Evolutionary conservation across 2,113 vertebrate genomes (phyloP).

Genomic region (Bubalus kerabau): DNA sequence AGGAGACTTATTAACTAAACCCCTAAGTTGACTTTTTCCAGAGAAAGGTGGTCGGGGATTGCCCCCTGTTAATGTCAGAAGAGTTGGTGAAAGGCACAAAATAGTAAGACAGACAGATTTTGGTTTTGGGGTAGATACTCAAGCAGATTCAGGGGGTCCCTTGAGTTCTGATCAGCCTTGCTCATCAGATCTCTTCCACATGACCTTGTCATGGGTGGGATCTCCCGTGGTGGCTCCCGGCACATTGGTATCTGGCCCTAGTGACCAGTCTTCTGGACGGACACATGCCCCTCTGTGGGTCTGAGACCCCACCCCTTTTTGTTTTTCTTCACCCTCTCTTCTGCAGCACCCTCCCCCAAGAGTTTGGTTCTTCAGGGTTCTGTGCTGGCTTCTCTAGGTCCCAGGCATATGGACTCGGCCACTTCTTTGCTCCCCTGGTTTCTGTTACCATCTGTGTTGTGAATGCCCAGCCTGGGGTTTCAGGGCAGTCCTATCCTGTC

Average conservation of each 20-base stretch:
- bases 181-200: too few relatives aligned
- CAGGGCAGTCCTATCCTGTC: background rate
- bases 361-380: background rate
- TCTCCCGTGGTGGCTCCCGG: too few relatives aligned
- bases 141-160: too few relatives aligned
- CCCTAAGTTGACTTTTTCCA: too few relatives aligned
- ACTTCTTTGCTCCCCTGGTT: background rate
- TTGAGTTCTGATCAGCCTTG: too few relatives aligned
- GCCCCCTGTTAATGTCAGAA: too few relatives aligned
- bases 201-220: too few relatives aligned
- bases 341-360: background rate
- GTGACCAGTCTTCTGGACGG: background rate
- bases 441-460: background rate
- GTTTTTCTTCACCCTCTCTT: background rate
- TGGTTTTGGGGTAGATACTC: too few relatives aligned
- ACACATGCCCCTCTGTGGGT: background rate
- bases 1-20: too few relatives aligned
- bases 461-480: background rate
- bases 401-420: background rate
- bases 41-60: too few relatives aligned
- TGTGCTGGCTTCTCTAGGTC: background rate
- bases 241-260: background rate
- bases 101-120: too few relatives aligned
- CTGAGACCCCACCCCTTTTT: background rate
- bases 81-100: too few relatives aligned